These are phyloP conservation scores for Petrolisthes cinctipes DNA, from an alignment of 2,888 invertebrate species.

Conservation along the genomic window DNA sequence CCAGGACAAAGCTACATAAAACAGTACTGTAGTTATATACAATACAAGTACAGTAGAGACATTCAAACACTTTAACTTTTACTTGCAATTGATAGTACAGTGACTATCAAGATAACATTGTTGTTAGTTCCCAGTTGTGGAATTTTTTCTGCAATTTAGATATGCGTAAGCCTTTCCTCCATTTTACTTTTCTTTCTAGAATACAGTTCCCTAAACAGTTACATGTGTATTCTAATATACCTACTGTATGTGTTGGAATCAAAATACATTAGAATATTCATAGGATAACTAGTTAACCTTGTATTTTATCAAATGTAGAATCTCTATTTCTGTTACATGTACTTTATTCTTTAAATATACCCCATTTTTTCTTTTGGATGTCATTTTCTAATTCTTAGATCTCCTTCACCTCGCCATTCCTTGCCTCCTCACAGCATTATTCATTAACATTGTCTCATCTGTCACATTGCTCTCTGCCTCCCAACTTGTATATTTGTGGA, in stretches of 20 bases:
- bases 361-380: neutral
- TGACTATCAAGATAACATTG: neutral
- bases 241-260: neutral
- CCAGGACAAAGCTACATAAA: no score
- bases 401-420: neutral
- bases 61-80: neutral
- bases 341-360: neutral
- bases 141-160: neutral
- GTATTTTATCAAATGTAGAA: neutral
- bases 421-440: slow-evolving; percentile 10
- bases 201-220: no score
- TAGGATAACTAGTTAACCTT: neutral
- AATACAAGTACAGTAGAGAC: neutral
- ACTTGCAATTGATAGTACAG: neutral
- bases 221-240: neutral
- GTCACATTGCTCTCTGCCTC: neutral
- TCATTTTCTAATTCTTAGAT: neutral
- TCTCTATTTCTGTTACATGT: neutral
- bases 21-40: neutral
- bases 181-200: no score
- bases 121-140: neutral
- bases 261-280: neutral
- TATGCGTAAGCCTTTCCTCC: no score
- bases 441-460: neutral
- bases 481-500: neutral